These are phyloP conservation scores for Rhipidura dahli DNA, from an alignment of 2,113 vertebrate species.

Conservation along the genomic window DNA sequence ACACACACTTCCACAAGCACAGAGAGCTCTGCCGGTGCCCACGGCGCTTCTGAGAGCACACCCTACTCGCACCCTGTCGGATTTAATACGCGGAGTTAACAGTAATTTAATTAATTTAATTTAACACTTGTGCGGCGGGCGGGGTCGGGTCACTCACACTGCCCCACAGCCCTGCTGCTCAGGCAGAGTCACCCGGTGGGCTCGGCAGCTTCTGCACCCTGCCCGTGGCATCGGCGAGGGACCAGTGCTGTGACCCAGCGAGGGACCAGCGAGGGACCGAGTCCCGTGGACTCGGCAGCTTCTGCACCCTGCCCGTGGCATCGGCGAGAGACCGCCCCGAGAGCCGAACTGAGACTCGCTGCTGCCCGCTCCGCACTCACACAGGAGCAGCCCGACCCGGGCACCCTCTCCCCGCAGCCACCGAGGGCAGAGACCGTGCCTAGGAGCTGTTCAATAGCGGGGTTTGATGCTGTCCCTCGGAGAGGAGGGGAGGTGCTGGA, in stretches of 20 bases:
- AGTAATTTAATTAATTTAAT: background rate
- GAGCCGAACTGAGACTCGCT: no score
- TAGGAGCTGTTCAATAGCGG: background rate
- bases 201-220: no score
- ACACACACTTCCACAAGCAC: background rate
- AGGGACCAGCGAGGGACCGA: no score
- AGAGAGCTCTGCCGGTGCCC: no score
- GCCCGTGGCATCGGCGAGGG: no score
- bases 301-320: no score
- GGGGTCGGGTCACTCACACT: background rate
- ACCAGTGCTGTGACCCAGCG: no score
- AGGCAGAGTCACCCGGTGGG: no score
- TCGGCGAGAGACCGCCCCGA: no score
- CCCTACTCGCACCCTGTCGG: fast-evolving
- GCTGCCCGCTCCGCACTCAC: no score
- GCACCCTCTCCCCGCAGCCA: background rate
- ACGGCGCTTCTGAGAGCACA: fast-evolving
- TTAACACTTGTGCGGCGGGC: fast-evolving
- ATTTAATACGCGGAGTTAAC: background rate
- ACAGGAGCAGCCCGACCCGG: no score
- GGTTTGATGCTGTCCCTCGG: fast-evolving
- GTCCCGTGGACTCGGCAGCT: no score
- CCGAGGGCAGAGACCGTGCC: fast-evolving
- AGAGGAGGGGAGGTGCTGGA: background rate
- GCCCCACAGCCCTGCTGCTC: background rate